A percentile compares a stretch with the other conserved stretches of the same genome.
Conservation (phyloP, 2,113 vertebrate genomes). For the Austrofundulus limnaeus region DNA sequence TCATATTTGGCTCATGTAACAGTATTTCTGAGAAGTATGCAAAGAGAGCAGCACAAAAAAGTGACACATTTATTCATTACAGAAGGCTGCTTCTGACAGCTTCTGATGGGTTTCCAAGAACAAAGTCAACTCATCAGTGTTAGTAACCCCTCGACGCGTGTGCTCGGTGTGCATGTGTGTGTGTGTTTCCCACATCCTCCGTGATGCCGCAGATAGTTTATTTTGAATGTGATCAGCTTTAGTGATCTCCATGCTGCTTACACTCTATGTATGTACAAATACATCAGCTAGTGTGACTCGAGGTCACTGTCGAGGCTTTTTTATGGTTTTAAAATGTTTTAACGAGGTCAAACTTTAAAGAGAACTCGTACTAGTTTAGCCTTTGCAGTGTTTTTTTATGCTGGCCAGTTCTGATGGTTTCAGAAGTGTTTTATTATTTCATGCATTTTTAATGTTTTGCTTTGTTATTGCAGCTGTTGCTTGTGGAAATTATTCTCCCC, state of each 20-base stretch:
- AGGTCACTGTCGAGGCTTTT: conserved; percentile 1
- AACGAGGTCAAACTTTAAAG: neutral
- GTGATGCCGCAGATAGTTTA: conserved; percentile 63
- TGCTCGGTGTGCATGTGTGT: conserved; percentile 18
- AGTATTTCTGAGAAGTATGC: conserved; percentile 69
- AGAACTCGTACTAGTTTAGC: no score
- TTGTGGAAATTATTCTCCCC: neutral
- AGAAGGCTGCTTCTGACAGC: conserved; percentile 37
- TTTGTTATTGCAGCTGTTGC: conserved; percentile 18
- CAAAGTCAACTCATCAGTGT: conserved; percentile 56
- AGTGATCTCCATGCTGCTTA: conserved; percentile 39
- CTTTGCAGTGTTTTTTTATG: neutral
- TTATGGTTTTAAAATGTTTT: conserved; percentile 9
- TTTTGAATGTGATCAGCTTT: conserved; percentile 56
- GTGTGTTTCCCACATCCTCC: conserved; percentile 64
- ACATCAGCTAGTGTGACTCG: conserved; percentile 15
- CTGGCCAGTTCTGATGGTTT: no score
- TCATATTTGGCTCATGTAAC: conserved; percentile 44
- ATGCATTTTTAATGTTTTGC: conserved; percentile 12
- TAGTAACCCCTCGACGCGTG: conserved; percentile 43
- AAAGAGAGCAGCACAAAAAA: conserved; percentile 48
- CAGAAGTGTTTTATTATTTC: neutral
- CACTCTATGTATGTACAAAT: conserved; percentile 5
- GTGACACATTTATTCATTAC: conserved; percentile 68
- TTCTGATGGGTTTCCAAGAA: conserved; percentile 71